Conservation (phyloP, 2,113 vertebrate species). For the Tretioscincus oriximinensis region DNA sequence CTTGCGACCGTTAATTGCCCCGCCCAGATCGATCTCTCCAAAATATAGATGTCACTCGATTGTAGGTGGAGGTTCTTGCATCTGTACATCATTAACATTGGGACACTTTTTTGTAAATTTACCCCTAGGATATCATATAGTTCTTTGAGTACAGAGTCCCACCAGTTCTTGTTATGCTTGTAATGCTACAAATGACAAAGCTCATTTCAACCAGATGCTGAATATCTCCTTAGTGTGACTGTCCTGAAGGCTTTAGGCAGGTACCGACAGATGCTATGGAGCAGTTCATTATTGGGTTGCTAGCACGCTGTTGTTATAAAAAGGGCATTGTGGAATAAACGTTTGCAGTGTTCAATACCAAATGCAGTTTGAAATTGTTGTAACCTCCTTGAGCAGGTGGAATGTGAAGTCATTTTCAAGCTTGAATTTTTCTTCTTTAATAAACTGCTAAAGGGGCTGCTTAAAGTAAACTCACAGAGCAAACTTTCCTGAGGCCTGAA, state of each 20-base stretch:
- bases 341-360: conserved; percentile 13
- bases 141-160: no score
- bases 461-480: conserved; percentile 50
- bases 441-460: conserved; percentile 19
- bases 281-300: conserved; percentile 24
- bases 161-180: no score
- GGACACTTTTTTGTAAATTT: no score
- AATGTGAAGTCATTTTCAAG: conserved; percentile 26
- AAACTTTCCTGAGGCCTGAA: conserved; percentile 47
- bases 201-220: conserved; percentile 55
- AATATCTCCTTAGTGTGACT: conserved; percentile 23
- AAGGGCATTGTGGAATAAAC: background rate
- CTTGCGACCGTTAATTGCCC: no score
- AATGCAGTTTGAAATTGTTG: conserved; percentile 41
- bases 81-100: no score
- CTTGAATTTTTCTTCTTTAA: conserved; percentile 43
- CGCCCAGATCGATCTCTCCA: no score
- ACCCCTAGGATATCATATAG: no score
- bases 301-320: conserved; percentile 21
- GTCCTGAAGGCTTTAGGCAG: background rate
- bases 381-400: conserved; percentile 56
- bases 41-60: no score
- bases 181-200: conserved; percentile 45
- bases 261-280: conserved; percentile 44
- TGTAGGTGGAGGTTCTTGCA: no score